Percentiles rank a stretch among this genome's conserved stretches.
Evolutionary conservation across 2,113 vertebrate species (phyloP).

Genomic region (Ameiurus melas): DNA sequence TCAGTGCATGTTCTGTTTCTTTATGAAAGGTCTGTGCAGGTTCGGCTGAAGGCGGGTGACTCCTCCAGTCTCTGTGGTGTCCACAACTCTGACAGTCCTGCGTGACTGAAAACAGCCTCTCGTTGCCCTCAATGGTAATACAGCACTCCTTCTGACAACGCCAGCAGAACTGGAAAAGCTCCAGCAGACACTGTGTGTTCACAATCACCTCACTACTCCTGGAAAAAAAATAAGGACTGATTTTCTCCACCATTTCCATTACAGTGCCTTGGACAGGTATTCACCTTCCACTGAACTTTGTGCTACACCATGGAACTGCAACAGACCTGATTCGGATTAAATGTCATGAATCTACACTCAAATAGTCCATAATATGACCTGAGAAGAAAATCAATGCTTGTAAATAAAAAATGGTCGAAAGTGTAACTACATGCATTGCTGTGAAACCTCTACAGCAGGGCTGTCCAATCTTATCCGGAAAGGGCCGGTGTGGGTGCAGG

Average conservation of each 20-base stretch:
- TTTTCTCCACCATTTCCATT: not conserved
- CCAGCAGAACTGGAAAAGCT: slow-evolving; percentile 38
- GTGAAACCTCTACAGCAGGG: no score
- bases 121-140: slow-evolving; percentile 21
- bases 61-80: slow-evolving; percentile 24
- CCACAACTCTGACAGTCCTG: slow-evolving; percentile 36
- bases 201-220: slow-evolving; percentile 31
- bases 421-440: no score
- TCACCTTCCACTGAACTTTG: no score
- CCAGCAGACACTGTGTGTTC: slow-evolving; percentile 31
- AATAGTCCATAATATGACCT: not conserved
- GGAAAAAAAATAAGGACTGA: not conserved
- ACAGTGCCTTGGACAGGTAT: not conserved
- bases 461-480: no score
- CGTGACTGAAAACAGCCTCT: slow-evolving; percentile 21
- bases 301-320: not conserved
- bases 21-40: not conserved
- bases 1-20: not conserved
- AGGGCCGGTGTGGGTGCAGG: no score
- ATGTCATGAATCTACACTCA: not conserved
- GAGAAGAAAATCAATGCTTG: not conserved
- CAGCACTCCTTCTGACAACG: slow-evolving; percentile 31
- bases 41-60: not conserved
- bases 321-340: not conserved
- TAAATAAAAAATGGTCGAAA: not conserved